Evolutionary conservation across 2,888 invertebrate species (phyloP).

Genomic region (Subacronicta megacephala): DNA sequence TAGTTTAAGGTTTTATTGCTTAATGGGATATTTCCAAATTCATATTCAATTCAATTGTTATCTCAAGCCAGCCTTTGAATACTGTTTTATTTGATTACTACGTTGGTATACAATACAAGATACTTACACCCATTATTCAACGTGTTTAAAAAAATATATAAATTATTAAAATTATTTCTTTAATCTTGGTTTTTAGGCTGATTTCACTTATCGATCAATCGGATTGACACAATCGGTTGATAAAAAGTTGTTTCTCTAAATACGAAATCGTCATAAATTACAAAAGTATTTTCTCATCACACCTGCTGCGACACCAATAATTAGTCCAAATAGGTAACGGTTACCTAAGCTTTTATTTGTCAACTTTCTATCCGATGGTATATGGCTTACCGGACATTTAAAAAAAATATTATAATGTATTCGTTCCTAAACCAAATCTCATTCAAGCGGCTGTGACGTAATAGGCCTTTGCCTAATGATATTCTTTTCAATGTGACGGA

Average conservation of each 20-base stretch:
- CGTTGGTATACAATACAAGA: too few relatives aligned
- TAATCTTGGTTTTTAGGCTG: not conserved
- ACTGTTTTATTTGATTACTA: too few relatives aligned
- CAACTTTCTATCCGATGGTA: constrained; percentile 45
- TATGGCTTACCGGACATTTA: constrained; percentile 7
- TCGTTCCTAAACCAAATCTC: constrained; percentile 38
- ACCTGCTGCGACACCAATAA: constrained; percentile 33
- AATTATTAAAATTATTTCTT: too few relatives aligned
- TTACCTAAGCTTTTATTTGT: constrained; percentile 42
- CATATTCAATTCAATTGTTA: too few relatives aligned
- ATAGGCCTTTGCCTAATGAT: constrained; percentile 39
- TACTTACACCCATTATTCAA: too few relatives aligned
- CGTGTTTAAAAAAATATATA: not conserved
- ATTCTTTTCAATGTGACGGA: constrained; percentile 24
- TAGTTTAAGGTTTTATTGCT: too few relatives aligned
- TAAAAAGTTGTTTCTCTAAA: constrained; percentile 20
- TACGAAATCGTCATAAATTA: constrained; percentile 8
- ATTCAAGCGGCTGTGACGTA: constrained; percentile 40
- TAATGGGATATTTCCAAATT: too few relatives aligned
- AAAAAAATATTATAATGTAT: constrained; percentile 48
- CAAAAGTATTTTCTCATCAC: constrained; percentile 25
- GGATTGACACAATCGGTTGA: constrained; percentile 10
- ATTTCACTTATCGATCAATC: constrained; percentile 21
- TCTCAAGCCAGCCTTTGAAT: too few relatives aligned
- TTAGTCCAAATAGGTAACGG: constrained; percentile 28